These are phyloP conservation scores for Eudasyphora cyanicolor DNA, from an alignment of 2,888 invertebrate genomes.

Conservation along the genomic window DNA sequence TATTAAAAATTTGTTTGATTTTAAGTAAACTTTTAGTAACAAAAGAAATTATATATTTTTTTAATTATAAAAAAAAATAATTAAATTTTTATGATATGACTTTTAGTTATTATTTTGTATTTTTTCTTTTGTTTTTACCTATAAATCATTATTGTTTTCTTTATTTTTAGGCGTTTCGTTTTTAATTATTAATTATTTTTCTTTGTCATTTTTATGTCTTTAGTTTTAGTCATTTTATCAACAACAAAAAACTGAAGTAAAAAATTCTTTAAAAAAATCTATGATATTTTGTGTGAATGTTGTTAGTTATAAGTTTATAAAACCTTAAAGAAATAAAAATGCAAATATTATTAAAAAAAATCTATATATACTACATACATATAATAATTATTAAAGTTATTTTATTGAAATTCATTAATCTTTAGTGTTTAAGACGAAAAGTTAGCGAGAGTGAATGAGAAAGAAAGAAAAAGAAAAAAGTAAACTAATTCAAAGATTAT, in stretches of 20 bases:
- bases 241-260: conserved; percentile 16
- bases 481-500: conserved; percentile 46
- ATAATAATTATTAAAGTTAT: neutral
- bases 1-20: conserved; percentile 30
- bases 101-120: too few species aligned
- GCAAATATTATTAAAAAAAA: neutral
- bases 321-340: conserved; percentile 3
- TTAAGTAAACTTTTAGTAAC: neutral
- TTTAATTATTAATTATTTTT: conserved; percentile 33
- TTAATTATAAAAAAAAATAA: neutral
- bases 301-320: conserved; percentile 34
- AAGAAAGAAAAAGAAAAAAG: neutral
- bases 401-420: conserved; percentile 34
- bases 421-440: neutral
- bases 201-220: conserved; percentile 24
- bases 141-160: neutral
- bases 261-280: neutral
- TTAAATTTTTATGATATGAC: neutral
- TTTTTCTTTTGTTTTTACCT: conserved; percentile 19
- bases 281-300: conserved; percentile 51
- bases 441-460: neutral
- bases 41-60: neutral
- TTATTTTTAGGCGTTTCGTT: neutral
- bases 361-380: neutral
- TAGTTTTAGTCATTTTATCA: conserved; percentile 15